Base-by-base conservation (phyloP, 2,888 invertebrate genomes). In the Aphodius sticticus region DNA sequence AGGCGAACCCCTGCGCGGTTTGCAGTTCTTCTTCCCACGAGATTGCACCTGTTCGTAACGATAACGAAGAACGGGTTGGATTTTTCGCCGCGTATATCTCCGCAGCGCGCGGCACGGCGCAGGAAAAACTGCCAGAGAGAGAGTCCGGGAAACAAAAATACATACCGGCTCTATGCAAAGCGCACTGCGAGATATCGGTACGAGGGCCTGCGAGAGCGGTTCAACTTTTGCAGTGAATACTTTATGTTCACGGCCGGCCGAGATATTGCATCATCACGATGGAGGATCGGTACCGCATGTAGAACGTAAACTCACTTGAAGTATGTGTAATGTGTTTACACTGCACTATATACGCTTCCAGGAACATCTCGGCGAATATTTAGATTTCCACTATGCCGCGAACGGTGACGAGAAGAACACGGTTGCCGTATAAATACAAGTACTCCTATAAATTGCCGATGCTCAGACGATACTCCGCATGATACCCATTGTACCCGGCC, bases 21-120 rank as follows among this genome's bases (percentile, higher is more conserved):
- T 35, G 35, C 74, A 35, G 74, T 74, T 35, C 37, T 77, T 81
- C 80, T 82, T 82, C 82, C 81, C 82, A 82, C 82, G 82, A 82
- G 76, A 81, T 80, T 82, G 80, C 82, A 82, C 81, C 82, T 82
- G 82, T 82, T 82, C 76, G 78, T 78, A 78, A 81, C 81, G 77
- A 79, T 82, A 82, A 81, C 79, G 77, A 80, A 81, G 81, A 82
- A 82, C 82, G 76, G 79, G 82, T 81, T 81, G 78, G 71, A 76
- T 77, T 78, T 81, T 78, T 78, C 76, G 77, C 72, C 71, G 70
- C 71, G 71, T 38, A 16, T 38, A 37, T 69, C 69, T 26, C 36
- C 69, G 75, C 53, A 53, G 53, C 53, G 53, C 53, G 53, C 53
- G 12, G 26, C 74, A 35, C 74, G 74, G 26, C 26, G 26, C 26